Percentiles rank a stretch among this genome's conserved stretches.
phyloP scores from a whole-genome alignment of 2,888 invertebrate species.

The Ophion ellenae region DNA sequence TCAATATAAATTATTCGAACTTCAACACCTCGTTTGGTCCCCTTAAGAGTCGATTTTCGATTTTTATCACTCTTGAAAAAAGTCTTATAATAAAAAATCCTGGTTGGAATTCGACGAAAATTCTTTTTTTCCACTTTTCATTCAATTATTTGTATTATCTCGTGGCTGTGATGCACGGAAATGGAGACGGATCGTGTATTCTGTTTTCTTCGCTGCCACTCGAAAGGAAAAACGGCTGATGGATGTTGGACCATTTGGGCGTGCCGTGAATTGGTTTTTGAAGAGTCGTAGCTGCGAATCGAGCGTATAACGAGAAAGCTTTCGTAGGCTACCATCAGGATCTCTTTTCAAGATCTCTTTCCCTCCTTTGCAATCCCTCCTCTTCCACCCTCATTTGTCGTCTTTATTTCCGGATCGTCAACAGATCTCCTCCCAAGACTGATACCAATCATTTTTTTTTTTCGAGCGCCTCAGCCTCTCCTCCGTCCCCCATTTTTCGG shows the following conservation, averaged over 20 bases:
- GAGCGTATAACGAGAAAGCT: constrained; percentile 16
- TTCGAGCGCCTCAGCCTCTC: background rate
- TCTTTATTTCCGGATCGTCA: constrained; percentile 66
- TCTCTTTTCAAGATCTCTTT: constrained; percentile 16
- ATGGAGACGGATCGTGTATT: constrained; percentile 43
- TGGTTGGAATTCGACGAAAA: no score
- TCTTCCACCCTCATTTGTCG: background rate
- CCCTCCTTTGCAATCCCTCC: background rate
- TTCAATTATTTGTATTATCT: background rate
- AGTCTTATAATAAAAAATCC: no score
- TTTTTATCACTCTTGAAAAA: no score
- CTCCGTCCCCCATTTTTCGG: constrained; percentile 27
- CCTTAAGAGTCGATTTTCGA: no score
- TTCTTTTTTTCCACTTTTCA: no score
- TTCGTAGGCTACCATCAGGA: constrained; percentile 22
- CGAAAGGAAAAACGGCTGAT: constrained; percentile 49
- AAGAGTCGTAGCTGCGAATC: constrained; percentile 38
- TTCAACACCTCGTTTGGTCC: no score
- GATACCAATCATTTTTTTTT: constrained; percentile 66
- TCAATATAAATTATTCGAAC: no score
- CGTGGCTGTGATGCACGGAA: background rate
- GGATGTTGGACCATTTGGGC: constrained; percentile 46
- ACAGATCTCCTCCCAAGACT: constrained; percentile 71
- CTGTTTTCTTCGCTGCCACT: constrained; percentile 23
- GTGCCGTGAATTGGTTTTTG: constrained; percentile 63